Evolutionary conservation across 2,797 vertebrate genomes (phyloP).

Genomic region (Diceros bicornis): DNA sequence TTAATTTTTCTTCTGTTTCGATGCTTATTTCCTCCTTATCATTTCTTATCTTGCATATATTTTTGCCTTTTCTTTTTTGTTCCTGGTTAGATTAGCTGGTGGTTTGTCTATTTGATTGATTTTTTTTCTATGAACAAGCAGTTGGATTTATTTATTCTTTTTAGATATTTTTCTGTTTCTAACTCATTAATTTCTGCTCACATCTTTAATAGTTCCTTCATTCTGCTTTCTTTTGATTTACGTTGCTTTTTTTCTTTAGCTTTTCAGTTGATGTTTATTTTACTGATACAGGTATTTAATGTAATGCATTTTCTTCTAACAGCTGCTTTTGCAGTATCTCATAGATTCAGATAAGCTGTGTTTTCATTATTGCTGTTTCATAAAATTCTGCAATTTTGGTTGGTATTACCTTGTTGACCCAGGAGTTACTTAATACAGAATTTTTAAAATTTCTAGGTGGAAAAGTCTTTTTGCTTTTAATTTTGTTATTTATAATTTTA

Average conservation of each 20-base stretch:
- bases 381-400: neutral
- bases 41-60: neutral
- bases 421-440: neutral
- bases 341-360: neutral
- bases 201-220: neutral
- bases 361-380: constrained; percentile 29
- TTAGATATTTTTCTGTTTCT: neutral
- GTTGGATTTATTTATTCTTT: constrained; percentile 23
- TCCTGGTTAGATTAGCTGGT: neutral
- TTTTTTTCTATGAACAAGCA: neutral
- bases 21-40: neutral
- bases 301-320: neutral
- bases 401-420: neutral
- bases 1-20: constrained; percentile 5
- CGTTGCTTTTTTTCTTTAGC: neutral
- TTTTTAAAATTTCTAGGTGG: neutral
- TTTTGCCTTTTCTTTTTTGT: neutral
- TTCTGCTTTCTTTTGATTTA: neutral
- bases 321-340: neutral
- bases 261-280: neutral
- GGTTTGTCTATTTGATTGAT: neutral
- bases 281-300: neutral
- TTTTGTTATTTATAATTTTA: constrained; percentile 6
- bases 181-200: neutral
- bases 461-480: neutral